phyloP scores from a whole-genome alignment of 2,888 invertebrate genomes.

The Rhingia campestris region DNA sequence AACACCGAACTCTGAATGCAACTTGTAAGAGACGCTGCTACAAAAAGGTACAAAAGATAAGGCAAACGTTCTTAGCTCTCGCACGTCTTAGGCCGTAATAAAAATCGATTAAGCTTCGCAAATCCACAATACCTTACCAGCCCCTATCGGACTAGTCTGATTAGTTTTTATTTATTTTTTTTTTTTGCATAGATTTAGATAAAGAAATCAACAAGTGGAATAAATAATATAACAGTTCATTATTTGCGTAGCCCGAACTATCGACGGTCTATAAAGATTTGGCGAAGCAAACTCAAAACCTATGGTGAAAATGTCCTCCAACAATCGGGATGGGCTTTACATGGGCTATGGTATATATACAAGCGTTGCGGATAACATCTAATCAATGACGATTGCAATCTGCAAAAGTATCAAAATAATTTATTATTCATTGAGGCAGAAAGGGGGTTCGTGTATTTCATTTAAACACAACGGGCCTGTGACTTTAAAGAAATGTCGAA shows the following conservation, averaged over 20 bases:
- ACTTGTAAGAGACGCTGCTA: background rate
- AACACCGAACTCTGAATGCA: background rate
- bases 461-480: too few species aligned
- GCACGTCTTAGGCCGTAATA: conserved; percentile 13
- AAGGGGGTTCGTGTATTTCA: too few species aligned
- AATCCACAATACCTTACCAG: conserved; percentile 16
- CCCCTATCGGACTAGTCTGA: background rate
- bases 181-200: conserved; percentile 38
- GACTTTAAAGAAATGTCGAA: background rate
- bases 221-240: background rate
- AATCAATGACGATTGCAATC: too few species aligned
- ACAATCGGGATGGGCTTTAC: too few species aligned
- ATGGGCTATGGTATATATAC: too few species aligned
- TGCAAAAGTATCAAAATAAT: too few species aligned
- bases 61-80: conserved; percentile 3
- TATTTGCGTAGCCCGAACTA: conserved; percentile 1
- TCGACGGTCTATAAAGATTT: background rate
- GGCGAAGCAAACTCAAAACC: conserved; percentile 7
- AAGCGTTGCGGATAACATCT: too few species aligned
- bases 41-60: background rate
- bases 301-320: too few species aligned
- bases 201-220: background rate
- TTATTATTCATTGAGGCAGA: too few species aligned
- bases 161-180: background rate
- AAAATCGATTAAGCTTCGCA: conserved; percentile 3